Base-by-base conservation (phyloP, 2,113 vertebrate species). In the Gallinago undulata region DNA sequence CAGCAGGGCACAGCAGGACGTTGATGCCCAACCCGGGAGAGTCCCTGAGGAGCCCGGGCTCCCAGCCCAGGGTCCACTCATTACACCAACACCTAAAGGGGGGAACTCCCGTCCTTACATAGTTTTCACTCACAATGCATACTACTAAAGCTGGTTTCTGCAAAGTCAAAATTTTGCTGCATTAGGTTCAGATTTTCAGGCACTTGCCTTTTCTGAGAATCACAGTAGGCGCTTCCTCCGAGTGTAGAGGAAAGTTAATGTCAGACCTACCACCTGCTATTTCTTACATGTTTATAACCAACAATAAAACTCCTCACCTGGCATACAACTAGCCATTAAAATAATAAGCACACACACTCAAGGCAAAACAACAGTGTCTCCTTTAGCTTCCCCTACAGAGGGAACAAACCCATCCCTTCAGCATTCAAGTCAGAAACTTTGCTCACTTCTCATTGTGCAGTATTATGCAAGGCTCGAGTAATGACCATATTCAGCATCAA, bases 61-160 rank as follows among this genome's bases (percentile, higher is more conserved):
- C 56, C 2, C 47, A 47, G 51, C 7, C 0, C 10, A 41, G 4
- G 45, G 53, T 39, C 2, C 0, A 28, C n/a, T 56, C 47, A 2
- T 9, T 8, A 45, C 19, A 45, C 8, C 30, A n/a, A 2, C 31
- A 63, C 1, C 23, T n/a, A 6, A 25, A 60, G 6, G 4, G 9
- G 18, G 4, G 28, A 78, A 37, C 28, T 39, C 51, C 31, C 50
- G 24, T 3, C 59, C 68, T 47, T 48, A 9, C 3, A 23, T 3
- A 19, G 3, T 11, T 78, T 70, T 17, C 63, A 31, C 39, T 91
- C 28, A 47, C 16, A 67, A 41, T 4, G 6, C 9, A 37, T 1
- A 6, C 17, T 27, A 78, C n/a, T 63, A 35, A 41, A 76, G 55
- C 15, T 47, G 23, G 10, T 37, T 89, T 75, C 80, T 31, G 9